Base-by-base conservation (phyloP, 1,140 invertebrate species). In the Drosophila subpulchrella region DNA sequence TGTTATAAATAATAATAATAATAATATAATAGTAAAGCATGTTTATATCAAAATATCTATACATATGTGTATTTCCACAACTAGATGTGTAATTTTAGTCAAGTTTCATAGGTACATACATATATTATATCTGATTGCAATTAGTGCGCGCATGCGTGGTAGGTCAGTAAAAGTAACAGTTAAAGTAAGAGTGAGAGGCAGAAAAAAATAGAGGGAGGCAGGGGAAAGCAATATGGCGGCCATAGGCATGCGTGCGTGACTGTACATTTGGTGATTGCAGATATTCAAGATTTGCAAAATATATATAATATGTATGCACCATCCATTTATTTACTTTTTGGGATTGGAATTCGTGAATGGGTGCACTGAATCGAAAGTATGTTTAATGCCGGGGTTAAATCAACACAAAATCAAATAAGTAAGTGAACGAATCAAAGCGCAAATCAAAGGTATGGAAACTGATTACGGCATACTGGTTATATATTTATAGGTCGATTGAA, bases 211-310 rank as follows among this genome's bases (percentile, higher is more conserved):
- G 44, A 47, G 20, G 4, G 13, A 4, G 13, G 11, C 12, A 13
- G 11, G 11, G 42, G 51, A 72, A 72, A 60, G 59, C 62, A 63
- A 67, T 38, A 67, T 82, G 79, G 61, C 62, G 39, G 50, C 57
- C 55, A 32, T 61, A 38, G 42, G 47, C 79, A 82, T 66, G 59
- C 84, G 63, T 83, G 81, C 84, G 58, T 76, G 44, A 66, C 61
- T 80, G 81, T 76, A 74, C 68, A 63, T 61, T 58, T 47, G 44
- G 70, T 81, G 56, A 50, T 48, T 10, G 41, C 27, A 39, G 15
- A 73, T 73, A 34, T 34, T 46, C n/a, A 8, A 41, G 39, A 42
- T 63, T 30, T 47, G 67, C 39, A 44, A 30, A 30, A 30, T 1
- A 39, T 67, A 47, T n/a, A 38, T 34, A 12, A 47, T n/a, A 38